These are phyloP conservation scores for Cisticola juncidis DNA, from an alignment of 2,113 vertebrate species.

Conservation along the genomic window DNA sequence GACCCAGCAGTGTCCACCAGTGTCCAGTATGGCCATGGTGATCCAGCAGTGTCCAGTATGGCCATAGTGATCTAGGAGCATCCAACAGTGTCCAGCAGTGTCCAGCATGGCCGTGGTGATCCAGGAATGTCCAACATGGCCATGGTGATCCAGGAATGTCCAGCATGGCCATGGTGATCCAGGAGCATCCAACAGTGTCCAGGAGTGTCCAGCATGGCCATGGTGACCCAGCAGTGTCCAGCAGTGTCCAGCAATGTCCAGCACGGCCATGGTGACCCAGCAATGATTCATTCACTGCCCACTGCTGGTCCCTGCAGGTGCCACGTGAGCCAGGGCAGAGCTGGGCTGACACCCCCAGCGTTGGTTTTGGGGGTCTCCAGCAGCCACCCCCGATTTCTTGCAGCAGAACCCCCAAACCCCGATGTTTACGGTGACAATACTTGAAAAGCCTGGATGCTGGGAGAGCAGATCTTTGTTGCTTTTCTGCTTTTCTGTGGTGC, in stretches of 20 bases:
- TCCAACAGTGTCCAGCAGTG: too few relatives aligned
- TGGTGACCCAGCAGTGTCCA: background rate
- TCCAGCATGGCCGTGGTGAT: fast-evolving
- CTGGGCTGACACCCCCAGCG: background rate
- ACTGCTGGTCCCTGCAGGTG: background rate
- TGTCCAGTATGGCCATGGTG: background rate
- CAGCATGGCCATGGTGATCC: background rate
- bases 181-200: too few relatives aligned
- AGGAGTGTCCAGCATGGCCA: background rate
- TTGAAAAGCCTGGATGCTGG: conserved; percentile 49
- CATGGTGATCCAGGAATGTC: background rate
- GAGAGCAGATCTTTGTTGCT: background rate
- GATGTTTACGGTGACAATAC: conserved; percentile 74
- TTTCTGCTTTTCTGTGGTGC: background rate
- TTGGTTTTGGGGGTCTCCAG: background rate
- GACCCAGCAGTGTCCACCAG: background rate
- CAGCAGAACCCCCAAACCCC: background rate
- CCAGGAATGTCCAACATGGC: background rate
- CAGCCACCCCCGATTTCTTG: background rate
- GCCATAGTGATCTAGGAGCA: too few relatives aligned
- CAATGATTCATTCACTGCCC: background rate
- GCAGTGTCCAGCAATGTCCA: background rate
- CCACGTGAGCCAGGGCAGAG: background rate
- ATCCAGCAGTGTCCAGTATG: background rate
- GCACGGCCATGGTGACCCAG: background rate